Percentiles rank a stretch among this genome's conserved stretches.
These are phyloP conservation scores for Euborellia annulipes DNA, from an alignment of 1,140 invertebrate genomes.

Conservation along the genomic window DNA sequence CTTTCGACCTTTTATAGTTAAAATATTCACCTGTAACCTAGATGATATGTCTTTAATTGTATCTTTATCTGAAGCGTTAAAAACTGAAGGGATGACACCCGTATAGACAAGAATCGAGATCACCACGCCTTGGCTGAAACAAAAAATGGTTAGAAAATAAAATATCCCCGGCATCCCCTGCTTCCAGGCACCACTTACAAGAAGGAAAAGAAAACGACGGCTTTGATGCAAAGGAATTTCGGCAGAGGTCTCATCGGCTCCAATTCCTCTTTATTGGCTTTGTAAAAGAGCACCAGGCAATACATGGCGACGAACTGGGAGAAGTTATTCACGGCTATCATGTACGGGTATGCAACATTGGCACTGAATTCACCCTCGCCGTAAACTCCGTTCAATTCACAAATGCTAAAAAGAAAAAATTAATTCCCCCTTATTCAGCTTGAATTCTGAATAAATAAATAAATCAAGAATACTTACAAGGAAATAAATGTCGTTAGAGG, in stretches of 20 bases:
- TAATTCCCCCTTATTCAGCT: too few species aligned
- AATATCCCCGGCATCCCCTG: too few species aligned
- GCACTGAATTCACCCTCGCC: conserved; percentile 76
- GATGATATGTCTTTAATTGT: conserved; percentile 53
- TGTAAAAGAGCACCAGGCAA: conserved; percentile 85
- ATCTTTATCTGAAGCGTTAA: conserved; percentile 43
- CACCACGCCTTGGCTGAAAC: conserved; percentile 74
- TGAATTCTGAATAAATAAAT: neutral
- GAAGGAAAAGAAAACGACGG: conserved; percentile 95
- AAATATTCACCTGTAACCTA: conserved; percentile 66
- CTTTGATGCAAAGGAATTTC: conserved; percentile 96
- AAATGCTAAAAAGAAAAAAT: conserved; percentile 45
- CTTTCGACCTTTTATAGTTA: too few species aligned
- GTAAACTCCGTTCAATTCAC: conserved; percentile 70
- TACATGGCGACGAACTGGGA: conserved; percentile 96
- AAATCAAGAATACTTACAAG: conserved; percentile 43
- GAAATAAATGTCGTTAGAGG: conserved; percentile 78
- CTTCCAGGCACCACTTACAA: too few species aligned
- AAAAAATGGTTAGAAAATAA: conserved; percentile 16
- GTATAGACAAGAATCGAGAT: conserved; percentile 75
- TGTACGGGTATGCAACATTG: conserved; percentile 75
- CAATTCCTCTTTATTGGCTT: conserved; percentile 70
- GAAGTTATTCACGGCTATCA: conserved; percentile 81
- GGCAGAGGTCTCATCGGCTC: conserved; percentile 83
- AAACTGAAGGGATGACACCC: conserved; percentile 51